Evolutionary conservation across 2,113 vertebrate genomes (phyloP).

Genomic region (Daubentonia madagascariensis): DNA sequence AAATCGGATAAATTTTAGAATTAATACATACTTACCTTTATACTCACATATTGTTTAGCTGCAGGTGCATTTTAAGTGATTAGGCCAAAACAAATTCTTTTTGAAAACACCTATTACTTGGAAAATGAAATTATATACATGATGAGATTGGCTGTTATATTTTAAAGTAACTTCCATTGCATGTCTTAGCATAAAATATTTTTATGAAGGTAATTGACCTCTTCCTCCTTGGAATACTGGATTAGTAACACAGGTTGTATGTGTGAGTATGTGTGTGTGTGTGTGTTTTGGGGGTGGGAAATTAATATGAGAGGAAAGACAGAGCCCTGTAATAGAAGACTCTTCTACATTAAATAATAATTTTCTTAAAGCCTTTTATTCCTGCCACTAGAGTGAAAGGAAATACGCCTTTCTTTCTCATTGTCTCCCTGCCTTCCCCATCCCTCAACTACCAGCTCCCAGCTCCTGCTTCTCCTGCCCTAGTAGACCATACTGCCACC

Average conservation of each 20-base stretch:
- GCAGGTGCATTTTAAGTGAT: constrained; percentile 42
- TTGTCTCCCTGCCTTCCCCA: background rate
- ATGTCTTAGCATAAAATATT: background rate
- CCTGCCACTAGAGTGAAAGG: background rate
- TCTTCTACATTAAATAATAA: constrained; percentile 25
- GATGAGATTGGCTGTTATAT: background rate
- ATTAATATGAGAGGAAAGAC: background rate
- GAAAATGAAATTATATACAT: background rate
- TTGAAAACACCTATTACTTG: background rate
- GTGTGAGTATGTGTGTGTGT: background rate
- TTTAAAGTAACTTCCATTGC: constrained; percentile 13
- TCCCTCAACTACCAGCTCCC: background rate
- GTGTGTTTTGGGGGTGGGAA: background rate
- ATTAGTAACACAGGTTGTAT: background rate
- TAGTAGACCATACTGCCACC: fast-evolving
- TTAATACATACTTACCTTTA: background rate
- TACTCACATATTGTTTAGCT: constrained; percentile 14
- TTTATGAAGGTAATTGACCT: background rate
- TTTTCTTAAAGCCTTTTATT: constrained; percentile 11
- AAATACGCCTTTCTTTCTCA: background rate
- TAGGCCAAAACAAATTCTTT: background rate
- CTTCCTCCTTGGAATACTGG: background rate
- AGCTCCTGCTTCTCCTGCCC: background rate
- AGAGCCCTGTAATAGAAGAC: background rate
- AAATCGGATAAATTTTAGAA: constrained; percentile 28